These are phyloP conservation scores for Epinephelus cyanopodus DNA, from an alignment of 2,113 vertebrate species.

Conservation along the genomic window DNA sequence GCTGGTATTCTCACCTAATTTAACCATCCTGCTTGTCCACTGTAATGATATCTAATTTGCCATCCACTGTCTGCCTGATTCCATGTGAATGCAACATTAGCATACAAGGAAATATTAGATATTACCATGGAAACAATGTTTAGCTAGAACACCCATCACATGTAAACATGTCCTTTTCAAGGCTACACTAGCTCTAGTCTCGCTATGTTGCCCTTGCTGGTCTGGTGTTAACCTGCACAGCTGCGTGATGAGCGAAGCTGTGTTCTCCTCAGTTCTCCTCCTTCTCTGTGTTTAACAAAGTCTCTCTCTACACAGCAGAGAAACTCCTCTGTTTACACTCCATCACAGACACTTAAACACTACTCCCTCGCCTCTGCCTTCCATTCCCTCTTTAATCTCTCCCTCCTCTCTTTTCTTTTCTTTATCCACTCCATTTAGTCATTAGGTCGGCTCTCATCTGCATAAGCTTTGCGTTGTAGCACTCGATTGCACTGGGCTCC, in stretches of 20 bases:
- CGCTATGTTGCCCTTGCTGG: conserved; percentile 22
- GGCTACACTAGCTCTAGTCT: conserved; percentile 17
- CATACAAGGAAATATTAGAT: not conserved
- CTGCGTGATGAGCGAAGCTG: conserved; percentile 51
- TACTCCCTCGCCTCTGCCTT: conserved; percentile 71
- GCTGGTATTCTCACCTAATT: no score
- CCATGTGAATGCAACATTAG: not conserved
- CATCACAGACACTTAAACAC: conserved; percentile 82
- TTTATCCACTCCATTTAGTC: conserved; percentile 82
- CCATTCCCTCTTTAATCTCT: conserved; percentile 78
- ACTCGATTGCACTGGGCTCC: conserved; percentile 76
- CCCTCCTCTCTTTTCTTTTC: conserved; percentile 73
- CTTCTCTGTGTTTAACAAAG: conserved; percentile 70
- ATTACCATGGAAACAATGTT: conserved; percentile 23
- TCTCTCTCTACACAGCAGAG: conserved; percentile 64
- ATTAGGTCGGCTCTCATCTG: conserved; percentile 83
- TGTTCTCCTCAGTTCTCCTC: conserved; percentile 46
- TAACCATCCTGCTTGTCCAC: no score
- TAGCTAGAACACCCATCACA: not conserved
- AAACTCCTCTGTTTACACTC: conserved; percentile 80
- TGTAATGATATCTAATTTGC: no score
- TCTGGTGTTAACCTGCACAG: conserved; percentile 50
- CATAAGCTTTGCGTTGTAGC: conserved; percentile 80
- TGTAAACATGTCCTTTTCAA: conserved; percentile 27
- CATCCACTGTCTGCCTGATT: no score